Conservation (phyloP, 1,140 invertebrate genomes). For the Battus philenor region DNA sequence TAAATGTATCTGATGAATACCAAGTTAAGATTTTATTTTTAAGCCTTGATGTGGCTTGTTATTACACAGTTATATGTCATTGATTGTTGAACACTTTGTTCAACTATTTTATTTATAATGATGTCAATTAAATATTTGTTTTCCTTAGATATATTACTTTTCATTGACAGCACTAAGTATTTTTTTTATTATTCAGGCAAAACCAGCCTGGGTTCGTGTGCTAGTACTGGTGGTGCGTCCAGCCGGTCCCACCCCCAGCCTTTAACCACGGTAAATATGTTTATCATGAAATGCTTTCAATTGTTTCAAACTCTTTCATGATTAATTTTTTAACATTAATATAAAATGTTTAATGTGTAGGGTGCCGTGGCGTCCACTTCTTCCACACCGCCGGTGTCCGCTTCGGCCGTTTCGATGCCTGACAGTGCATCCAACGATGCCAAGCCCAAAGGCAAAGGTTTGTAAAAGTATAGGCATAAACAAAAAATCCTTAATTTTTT, state of each 20-base stretch:
- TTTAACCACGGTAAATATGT: slow-evolving; percentile 56
- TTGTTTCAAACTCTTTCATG: slow-evolving; percentile 5
- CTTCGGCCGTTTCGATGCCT: slow-evolving; percentile 60
- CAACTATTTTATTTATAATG: neutral
- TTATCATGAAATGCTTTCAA: slow-evolving; percentile 9
- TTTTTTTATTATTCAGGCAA: slow-evolving; percentile 45
- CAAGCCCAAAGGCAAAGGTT: slow-evolving; percentile 70
- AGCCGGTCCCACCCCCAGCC: slow-evolving; percentile 65
- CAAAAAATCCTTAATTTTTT: too few relatives aligned
- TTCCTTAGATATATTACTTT: too few relatives aligned
- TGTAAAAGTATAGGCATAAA: too few relatives aligned
- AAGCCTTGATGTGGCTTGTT: slow-evolving; percentile 3
- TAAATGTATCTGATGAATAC: too few relatives aligned
- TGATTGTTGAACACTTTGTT: neutral
- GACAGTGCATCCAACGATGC: slow-evolving; percentile 63
- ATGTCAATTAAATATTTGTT: neutral
- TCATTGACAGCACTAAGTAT: too few relatives aligned
- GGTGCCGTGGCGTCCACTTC: slow-evolving; percentile 73
- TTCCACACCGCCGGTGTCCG: slow-evolving; percentile 62
- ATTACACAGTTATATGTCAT: neutral
- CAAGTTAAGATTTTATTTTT: too few relatives aligned
- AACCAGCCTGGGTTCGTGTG: slow-evolving; percentile 76
- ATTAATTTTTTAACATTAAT: neutral
- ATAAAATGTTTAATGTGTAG: slow-evolving; percentile 28
- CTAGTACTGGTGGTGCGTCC: slow-evolving; percentile 72